Percentiles rank a stretch among this genome's conserved stretches.
Conservation (phyloP, 2,797 vertebrate genomes). For the Jordanella pulchra region DNA sequence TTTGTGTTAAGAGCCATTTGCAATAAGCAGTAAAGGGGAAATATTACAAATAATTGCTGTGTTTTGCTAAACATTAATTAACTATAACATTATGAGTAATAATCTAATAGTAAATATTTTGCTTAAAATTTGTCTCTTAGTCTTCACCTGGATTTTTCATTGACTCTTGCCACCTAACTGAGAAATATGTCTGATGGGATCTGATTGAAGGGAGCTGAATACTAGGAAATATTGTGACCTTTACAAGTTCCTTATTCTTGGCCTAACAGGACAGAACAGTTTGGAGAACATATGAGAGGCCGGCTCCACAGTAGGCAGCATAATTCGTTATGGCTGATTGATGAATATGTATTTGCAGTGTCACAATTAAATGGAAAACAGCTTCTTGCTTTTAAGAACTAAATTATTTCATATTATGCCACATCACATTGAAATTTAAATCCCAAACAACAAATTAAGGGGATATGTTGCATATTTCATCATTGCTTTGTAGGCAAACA, state of each 20-base stretch:
- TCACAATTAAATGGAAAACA: conserved; percentile 5
- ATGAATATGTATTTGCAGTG: background rate
- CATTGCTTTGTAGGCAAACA: rapidly evolving
- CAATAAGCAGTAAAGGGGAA: background rate
- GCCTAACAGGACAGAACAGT: too few species aligned
- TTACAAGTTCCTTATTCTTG: background rate
- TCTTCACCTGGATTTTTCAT: background rate
- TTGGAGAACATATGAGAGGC: background rate
- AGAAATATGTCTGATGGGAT: background rate
- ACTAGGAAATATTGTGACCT: background rate
- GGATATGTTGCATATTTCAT: conserved; percentile 9
- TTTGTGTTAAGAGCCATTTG: background rate
- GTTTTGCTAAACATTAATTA: background rate
- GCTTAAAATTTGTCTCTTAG: background rate
- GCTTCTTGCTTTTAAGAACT: conserved; percentile 6
- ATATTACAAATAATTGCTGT: background rate
- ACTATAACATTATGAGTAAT: background rate
- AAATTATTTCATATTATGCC: conserved; percentile 7
- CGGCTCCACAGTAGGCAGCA: background rate
- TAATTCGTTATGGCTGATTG: background rate
- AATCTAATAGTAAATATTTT: background rate
- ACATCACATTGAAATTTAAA: conserved; percentile 11
- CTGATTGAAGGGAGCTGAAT: background rate
- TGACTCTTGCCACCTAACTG: background rate
- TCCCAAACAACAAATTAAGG: background rate